phyloP scores from a whole-genome alignment of 2,888 invertebrate species.

The Drosophila mettleri region DNA sequence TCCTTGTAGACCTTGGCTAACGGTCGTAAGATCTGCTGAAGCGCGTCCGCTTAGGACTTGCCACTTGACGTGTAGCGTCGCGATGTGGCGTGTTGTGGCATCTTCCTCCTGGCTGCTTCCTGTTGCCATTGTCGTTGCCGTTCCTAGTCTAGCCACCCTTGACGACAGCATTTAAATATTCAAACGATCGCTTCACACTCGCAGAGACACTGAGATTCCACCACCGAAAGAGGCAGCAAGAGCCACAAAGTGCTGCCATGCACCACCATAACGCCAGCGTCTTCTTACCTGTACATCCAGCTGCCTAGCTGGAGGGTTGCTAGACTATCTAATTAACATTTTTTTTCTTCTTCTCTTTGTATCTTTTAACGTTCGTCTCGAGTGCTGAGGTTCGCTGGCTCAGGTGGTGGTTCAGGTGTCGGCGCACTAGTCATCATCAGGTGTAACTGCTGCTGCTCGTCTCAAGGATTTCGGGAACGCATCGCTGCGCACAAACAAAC shows the following conservation, averaged over 20 bases:
- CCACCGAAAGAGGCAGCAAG: constrained; percentile 48
- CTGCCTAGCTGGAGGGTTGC: constrained; percentile 62
- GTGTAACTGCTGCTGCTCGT: constrained; percentile 48
- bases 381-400: constrained; percentile 40
- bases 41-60: constrained; percentile 50
- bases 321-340: constrained; percentile 77
- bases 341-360: constrained; percentile 16
- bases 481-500: constrained; percentile 65
- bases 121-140: constrained; percentile 19
- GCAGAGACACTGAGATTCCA: constrained; percentile 68
- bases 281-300: constrained; percentile 34
- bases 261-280: constrained; percentile 2
- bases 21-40: constrained; percentile 54
- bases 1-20: constrained; percentile 31
- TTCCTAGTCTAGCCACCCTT: constrained; percentile 40
- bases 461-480: constrained; percentile 68
- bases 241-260: constrained; percentile 3
- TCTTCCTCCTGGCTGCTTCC: constrained; percentile 32
- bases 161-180: constrained; percentile 71
- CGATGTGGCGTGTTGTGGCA: constrained; percentile 24
- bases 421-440: constrained; percentile 62
- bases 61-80: constrained; percentile 23
- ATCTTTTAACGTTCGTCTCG: constrained; percentile 35
- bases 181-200: constrained; percentile 77
- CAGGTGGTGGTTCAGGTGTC: constrained; percentile 59